Conservation (phyloP, 2,797 vertebrate genomes). For the Salmo trutta region DNA sequence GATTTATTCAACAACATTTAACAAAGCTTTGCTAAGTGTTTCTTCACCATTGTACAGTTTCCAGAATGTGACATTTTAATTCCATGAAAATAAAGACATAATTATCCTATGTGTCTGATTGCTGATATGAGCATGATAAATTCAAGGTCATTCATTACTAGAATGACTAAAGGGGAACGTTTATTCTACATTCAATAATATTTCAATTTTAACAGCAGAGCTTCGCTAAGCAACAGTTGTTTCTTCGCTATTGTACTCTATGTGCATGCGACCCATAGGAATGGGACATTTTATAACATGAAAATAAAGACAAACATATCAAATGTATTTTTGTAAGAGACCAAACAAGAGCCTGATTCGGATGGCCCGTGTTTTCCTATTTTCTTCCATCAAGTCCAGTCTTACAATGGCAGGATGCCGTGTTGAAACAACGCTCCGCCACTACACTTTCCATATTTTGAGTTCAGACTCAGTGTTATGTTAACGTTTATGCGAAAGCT, state of each 20-base stretch:
- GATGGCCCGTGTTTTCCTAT: slow-evolving; percentile 21
- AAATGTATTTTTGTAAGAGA: no score
- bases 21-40: no score
- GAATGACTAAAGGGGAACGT: slow-evolving; percentile 17
- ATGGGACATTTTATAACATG: no score
- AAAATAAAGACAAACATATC: no score
- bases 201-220: background rate
- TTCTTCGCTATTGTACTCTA: background rate
- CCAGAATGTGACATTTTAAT: slow-evolving; percentile 26
- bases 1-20: background rate
- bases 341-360: slow-evolving; percentile 22
- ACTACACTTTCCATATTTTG: slow-evolving; percentile 70
- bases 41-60: slow-evolving; percentile 13
- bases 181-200: background rate
- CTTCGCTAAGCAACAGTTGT: background rate
- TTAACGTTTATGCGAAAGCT: slow-evolving; percentile 65
- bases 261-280: no score
- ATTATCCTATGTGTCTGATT: slow-evolving; percentile 32
- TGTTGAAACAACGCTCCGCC: slow-evolving; percentile 57
- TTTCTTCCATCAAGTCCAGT: slow-evolving; percentile 23
- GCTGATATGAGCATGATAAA: slow-evolving; percentile 1
- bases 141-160: slow-evolving; percentile 26
- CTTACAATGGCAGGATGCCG: slow-evolving; percentile 73
- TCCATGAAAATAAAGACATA: slow-evolving; percentile 28
- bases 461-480: slow-evolving; percentile 60